A percentile compares a stretch with the other conserved stretches of the same genome.
These are phyloP conservation scores for Tadarida brasiliensis DNA, from an alignment of 2,797 vertebrate species.

Conservation along the genomic window DNA sequence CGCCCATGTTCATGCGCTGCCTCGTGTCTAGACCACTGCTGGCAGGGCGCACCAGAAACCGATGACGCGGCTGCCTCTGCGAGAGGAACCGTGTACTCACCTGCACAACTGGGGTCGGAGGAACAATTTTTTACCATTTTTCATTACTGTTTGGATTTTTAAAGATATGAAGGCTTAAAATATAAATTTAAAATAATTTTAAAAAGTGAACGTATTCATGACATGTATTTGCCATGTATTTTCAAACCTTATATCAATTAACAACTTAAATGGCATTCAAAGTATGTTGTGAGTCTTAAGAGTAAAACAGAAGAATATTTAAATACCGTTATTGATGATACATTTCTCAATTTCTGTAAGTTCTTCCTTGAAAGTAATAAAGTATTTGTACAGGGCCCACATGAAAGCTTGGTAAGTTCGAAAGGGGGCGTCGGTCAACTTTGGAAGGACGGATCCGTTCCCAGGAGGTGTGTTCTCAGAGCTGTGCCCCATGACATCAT, in stretches of 20 bases:
- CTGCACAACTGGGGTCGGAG: neutral
- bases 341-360: constrained; percentile 94
- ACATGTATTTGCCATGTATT: constrained; percentile 40
- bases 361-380: constrained; percentile 96
- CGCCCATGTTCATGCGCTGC: no score
- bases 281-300: neutral
- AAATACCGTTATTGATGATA: constrained; percentile 93
- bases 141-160: neutral
- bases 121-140: neutral
- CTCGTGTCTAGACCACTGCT: neutral
- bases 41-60: neutral
- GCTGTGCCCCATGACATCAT: constrained; percentile 95
- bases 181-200: neutral
- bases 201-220: neutral
- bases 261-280: neutral
- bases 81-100: neutral
- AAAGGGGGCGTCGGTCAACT: constrained; percentile 94
- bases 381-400: constrained; percentile 98
- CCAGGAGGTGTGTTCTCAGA: constrained; percentile 90
- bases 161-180: constrained; percentile 47
- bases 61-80: neutral
- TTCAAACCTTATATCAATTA: neutral
- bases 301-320: neutral
- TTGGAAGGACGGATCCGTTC: constrained; percentile 87
- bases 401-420: constrained; percentile 99